Evolutionary conservation across 2,113 vertebrate species (phyloP), one percentile per base, ranked within the genome.

Genomic region (Pyxicephalus adspersus): DNA sequence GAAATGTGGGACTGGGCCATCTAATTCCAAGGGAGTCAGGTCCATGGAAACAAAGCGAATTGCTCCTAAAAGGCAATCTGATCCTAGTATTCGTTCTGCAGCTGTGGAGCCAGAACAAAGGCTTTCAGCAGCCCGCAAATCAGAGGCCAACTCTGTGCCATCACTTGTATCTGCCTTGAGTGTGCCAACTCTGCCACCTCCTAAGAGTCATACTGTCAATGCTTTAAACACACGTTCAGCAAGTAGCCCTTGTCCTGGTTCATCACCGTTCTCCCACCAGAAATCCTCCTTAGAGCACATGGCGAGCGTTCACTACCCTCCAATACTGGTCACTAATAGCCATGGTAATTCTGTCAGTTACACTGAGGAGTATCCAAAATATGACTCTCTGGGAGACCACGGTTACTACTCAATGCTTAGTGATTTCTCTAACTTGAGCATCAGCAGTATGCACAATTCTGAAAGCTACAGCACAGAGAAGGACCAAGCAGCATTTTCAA

Each of bases 161-260:
- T 98, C 98, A 81, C 95, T 99, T 67, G 96, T 99, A 88, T 95
- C 97, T 20, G 96, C 98, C 31, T 92, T 98, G 87, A 99, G 98
- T 81, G 98, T 99, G 38, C 98, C 98, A 85, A 98, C 95, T 86
- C 94, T 98, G 89, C 96, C 96, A 77, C 94, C 94, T 57, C 86
- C 91, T 66, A 99, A 99, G 94, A 97, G 95, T 91, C 97, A 99
- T 80, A 95, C 96, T 80, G 95, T 95, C 77, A 94, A 96, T 84
- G 98, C 96, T 85, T 90, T 99, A 88, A 99, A 98, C 87, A 98
- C 97, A n/a, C 94, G 98, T 73, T 99, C 98, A 23, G 97, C 97
- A 86, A 99, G 98, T 90, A 99, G 98, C 81, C 98, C 97, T 6
- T 95, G 98, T 83, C 97, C 97, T 61, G 96, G 96, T 75, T 97